Evolutionary conservation across 2,113 vertebrate species (phyloP).

Genomic region (Leucoraja erinaceus): DNA sequence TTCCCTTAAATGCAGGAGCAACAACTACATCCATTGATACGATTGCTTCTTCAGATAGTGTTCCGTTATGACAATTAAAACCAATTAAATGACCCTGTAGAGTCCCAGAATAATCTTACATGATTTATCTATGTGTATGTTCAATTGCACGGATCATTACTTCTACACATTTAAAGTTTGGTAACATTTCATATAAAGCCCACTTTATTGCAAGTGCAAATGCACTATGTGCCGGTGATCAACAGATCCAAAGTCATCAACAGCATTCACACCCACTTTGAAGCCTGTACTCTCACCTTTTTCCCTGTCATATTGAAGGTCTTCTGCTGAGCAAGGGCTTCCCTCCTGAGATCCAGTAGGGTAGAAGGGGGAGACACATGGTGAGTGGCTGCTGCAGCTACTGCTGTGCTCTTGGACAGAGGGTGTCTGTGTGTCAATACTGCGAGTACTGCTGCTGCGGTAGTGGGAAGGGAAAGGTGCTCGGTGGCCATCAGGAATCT

Average conservation of each 20-base stretch:
- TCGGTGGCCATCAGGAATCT: conserved; percentile 78
- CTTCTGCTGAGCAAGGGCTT: conserved; percentile 82
- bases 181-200: conserved; percentile 3
- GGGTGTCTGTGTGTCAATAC: conserved; percentile 84
- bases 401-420: conserved; percentile 77
- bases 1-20: background rate
- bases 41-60: background rate
- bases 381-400: conserved; percentile 74
- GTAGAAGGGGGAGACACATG: conserved; percentile 73
- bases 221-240: background rate
- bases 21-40: background rate
- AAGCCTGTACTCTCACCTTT: conserved; percentile 69
- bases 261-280: background rate
- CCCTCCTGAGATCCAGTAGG: conserved; percentile 83
- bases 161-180: background rate
- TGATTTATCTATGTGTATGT: background rate
- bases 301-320: conserved; percentile 81
- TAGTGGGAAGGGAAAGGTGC: conserved; percentile 78
- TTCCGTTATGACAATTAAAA: background rate
- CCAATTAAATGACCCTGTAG: background rate
- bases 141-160: background rate
- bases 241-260: background rate
- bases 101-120: background rate
- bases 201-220: background rate
- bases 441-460: conserved; percentile 73